Percentiles rank a stretch among this genome's conserved stretches.
Evolutionary conservation across 2,888 invertebrate species (phyloP).

Genomic region (Hipparchia semele): DNA sequence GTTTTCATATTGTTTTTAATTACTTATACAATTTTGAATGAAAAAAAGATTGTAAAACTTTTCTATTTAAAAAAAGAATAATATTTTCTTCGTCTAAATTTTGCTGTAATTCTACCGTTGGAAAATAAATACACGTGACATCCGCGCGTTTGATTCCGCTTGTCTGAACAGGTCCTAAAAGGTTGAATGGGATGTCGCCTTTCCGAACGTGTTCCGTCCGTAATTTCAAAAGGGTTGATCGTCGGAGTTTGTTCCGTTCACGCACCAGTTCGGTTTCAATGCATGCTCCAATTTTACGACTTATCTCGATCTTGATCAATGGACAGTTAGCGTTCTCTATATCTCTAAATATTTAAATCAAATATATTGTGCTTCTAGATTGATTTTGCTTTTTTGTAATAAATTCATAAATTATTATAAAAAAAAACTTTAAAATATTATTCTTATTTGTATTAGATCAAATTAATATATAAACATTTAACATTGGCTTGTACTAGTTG

Average conservation of each 20-base stretch:
- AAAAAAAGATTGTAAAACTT: too few relatives aligned
- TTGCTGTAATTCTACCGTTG: too few relatives aligned
- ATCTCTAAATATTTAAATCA: conserved; percentile 14
- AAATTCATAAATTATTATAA: not conserved
- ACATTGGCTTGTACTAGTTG: not conserved
- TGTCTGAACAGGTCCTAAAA: not conserved
- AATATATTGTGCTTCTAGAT: conserved; percentile 22
- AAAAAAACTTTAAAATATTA: not conserved
- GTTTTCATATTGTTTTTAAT: too few relatives aligned
- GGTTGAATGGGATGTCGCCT: conserved; percentile 47
- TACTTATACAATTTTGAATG: too few relatives aligned
- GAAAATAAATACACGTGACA: too few relatives aligned
- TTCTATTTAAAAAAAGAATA: too few relatives aligned
- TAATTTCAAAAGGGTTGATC: conserved; percentile 84
- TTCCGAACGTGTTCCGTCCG: conserved; percentile 61
- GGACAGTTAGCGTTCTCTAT: conserved; percentile 27
- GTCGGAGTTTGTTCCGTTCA: conserved; percentile 65
- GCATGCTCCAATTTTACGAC: conserved; percentile 54
- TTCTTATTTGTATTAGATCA: not conserved
- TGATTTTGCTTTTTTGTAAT: not conserved
- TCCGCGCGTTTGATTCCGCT: too few relatives aligned
- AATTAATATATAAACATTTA: too few relatives aligned
- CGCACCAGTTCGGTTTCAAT: conserved; percentile 67
- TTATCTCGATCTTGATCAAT: conserved; percentile 13
- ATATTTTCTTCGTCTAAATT: too few relatives aligned